Evolutionary conservation across 1,140 invertebrate species (phyloP).

Genomic region (Pteromalus puparum): DNA sequence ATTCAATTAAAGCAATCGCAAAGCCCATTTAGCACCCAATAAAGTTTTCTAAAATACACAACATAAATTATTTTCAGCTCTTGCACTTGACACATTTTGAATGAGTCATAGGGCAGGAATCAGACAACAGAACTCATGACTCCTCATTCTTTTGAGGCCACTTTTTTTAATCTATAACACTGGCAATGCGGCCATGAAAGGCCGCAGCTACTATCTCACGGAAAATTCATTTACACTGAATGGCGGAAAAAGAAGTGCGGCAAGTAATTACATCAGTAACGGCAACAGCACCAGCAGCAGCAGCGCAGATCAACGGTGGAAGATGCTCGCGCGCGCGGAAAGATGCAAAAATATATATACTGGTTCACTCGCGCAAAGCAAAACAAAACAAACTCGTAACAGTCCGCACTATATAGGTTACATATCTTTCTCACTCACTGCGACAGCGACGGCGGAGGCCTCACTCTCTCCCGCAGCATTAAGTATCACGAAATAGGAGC

Average conservation of each 20-base stretch:
- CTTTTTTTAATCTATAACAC: conserved; percentile 17
- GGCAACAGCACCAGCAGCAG: neutral
- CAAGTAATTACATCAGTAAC: neutral
- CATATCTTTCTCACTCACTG: no score
- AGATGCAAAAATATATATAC: neutral
- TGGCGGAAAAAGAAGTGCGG: neutral
- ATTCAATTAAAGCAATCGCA: neutral
- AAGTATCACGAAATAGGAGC: neutral
- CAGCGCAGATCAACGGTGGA: neutral
- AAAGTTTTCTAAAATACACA: neutral
- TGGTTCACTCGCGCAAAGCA: neutral
- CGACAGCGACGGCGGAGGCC: no score
- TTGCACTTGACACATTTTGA: neutral
- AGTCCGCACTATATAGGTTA: neutral
- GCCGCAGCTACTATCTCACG: neutral
- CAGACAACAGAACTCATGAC: neutral
- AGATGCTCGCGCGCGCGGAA: neutral
- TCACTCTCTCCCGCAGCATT: no score
- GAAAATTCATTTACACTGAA: neutral
- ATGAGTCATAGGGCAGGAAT: neutral
- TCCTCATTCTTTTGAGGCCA: neutral
- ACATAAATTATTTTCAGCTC: neutral
- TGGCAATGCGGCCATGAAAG: neutral
- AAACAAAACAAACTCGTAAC: neutral
- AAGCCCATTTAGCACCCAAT: neutral